phyloP scores from a whole-genome alignment of 2,888 invertebrate genomes.

The Didymodactylos carnosus region DNA sequence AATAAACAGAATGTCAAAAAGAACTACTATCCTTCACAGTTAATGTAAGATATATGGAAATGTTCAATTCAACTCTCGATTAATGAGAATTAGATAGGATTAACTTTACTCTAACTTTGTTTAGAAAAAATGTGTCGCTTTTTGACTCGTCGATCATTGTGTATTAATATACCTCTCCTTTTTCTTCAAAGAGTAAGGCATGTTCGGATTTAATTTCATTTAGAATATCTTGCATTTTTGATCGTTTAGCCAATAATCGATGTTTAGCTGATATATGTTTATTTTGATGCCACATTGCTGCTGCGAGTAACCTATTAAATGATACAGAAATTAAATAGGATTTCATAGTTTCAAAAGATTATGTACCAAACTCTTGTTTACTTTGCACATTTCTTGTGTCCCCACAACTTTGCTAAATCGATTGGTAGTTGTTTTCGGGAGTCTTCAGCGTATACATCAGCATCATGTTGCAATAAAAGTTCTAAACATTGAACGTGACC shows the following conservation, averaged over 20 bases:
- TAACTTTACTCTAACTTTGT: too few species aligned
- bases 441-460: slow-evolving; percentile 25
- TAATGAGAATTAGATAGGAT: too few species aligned
- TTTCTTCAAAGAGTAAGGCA: slow-evolving; percentile 22
- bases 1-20: background rate
- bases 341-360: background rate
- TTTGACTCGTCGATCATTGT: too few species aligned
- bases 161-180: slow-evolving; percentile 20
- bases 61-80: too few species aligned
- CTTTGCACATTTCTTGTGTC: slow-evolving; percentile 33
- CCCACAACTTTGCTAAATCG: slow-evolving; percentile 34
- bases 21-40: too few species aligned
- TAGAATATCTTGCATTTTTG: slow-evolving; percentile 29
- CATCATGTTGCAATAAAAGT: slow-evolving; percentile 26
- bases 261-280: slow-evolving; percentile 28
- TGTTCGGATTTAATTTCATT: slow-evolving; percentile 26
- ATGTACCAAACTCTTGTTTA: slow-evolving; percentile 14
- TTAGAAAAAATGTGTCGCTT: too few species aligned
- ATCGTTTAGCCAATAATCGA: slow-evolving; percentile 24
- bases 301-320: slow-evolving; percentile 27
- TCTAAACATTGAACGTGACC: slow-evolving; percentile 33
- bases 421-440: slow-evolving; percentile 30
- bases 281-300: slow-evolving; percentile 31
- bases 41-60: background rate
- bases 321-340: background rate